Percentiles rank a stretch among this genome's conserved stretches.
Conservation (phyloP, 2,797 vertebrate genomes). For the Hylomyscus alleni region DNA sequence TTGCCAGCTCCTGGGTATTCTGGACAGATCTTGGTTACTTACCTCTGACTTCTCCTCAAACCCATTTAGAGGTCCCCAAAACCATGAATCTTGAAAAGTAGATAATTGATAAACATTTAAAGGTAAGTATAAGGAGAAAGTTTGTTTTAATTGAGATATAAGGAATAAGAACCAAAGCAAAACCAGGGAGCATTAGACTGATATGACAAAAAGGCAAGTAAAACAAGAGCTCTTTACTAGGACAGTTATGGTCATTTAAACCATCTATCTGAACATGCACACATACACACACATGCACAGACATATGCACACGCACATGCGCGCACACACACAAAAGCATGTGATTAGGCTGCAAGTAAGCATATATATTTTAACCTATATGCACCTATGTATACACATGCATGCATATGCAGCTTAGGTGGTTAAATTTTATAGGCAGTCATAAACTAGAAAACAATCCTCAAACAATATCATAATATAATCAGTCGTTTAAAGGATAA, state of each 20-base stretch:
- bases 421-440: constrained; percentile 12
- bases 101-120: constrained; percentile 25
- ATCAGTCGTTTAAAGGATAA: not conserved
- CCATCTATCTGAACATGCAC: not conserved
- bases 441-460: constrained; percentile 28
- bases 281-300: not conserved
- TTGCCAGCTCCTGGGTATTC: not conserved
- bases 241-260: not conserved
- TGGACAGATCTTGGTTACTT: not conserved
- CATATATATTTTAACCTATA: not conserved
- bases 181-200: not conserved
- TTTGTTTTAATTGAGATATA: not conserved
- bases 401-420: not conserved
- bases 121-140: not conserved
- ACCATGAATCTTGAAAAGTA: not conserved
- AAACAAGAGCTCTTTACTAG: constrained; percentile 7
- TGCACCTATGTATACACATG: not conserved
- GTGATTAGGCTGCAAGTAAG: not conserved
- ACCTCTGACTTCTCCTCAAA: not conserved
- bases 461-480: constrained; percentile 20
- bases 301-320: not conserved
- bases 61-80: not conserved
- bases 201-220: constrained; percentile 33
- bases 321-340: not conserved
- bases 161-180: not conserved